Base-by-base conservation (phyloP, 2,113 vertebrate genomes). In the Cercocebus atys region DNA sequence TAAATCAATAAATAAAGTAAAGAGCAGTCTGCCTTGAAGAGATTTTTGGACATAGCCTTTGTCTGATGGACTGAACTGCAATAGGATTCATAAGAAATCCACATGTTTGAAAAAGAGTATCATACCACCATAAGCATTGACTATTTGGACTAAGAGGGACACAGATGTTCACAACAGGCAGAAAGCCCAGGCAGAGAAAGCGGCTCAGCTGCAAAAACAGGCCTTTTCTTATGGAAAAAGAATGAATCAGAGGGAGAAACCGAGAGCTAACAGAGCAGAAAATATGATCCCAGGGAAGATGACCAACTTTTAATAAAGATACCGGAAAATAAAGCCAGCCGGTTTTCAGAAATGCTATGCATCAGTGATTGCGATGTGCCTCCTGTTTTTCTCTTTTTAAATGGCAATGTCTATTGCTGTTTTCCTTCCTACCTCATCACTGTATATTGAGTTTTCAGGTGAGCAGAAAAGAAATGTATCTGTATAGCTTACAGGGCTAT, bases 311-410 rank as follows among this genome's bases (percentile, higher is more conserved):
- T 23, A 27, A 20, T 23, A 38, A 47, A 59, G 30, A 68, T 22
- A 7, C 6, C 52, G 9, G 35, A 64, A n/a, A 23, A 3, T 11
- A 38, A 32, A 43, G 6, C 13, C 45, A 47, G 61, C 12, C 3
- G 3, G 11, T 52, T 9, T 52, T 59, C 55, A 38, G 52, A 64
- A 64, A n/a, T 0, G 38, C 59, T 75, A 0, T 2, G 12, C 32
- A 3, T 4, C 9, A 27, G 9, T 23, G 12, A 25, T 1, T 20
- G 30, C 57, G 18, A 14, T 0, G 3, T 4, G 9, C 30, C 20
- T 40, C 68, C 57, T 22, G 5, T 14, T 52, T 55, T 61, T 43
- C n/a, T 47, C 61, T 23, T 35, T 40, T 72, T 80, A 10, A 43
- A 13, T 40, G 35, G 18, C 7, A 23, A 8, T 55, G 43, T 20